Evolutionary conservation across 2,888 invertebrate genomes (phyloP).

Genomic region (Zaprionus lineosus): DNA sequence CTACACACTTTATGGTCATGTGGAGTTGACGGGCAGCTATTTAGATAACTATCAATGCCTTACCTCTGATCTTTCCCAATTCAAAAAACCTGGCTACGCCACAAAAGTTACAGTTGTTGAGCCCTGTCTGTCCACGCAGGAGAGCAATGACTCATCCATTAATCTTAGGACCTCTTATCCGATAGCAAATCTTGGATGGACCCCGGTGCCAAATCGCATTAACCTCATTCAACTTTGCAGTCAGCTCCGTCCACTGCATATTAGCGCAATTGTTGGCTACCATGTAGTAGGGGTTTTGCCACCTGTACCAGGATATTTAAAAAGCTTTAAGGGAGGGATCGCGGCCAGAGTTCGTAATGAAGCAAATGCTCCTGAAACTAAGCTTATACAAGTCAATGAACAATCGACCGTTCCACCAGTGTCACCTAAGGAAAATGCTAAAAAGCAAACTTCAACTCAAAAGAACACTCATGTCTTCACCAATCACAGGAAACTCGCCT

Average conservation of each 20-base stretch:
- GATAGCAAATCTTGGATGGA: slow-evolving; percentile 35
- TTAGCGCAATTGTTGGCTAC: slow-evolving; percentile 45
- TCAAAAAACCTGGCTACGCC: slow-evolving; percentile 12
- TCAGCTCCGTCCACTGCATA: slow-evolving; percentile 48
- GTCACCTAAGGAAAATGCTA: not conserved
- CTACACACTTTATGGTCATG: slow-evolving; percentile 34
- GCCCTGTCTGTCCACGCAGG: no score
- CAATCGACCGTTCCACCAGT: not conserved
- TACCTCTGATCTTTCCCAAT: slow-evolving; percentile 5
- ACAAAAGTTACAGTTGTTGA: slow-evolving; percentile 5
- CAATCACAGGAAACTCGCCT: slow-evolving; percentile 19
- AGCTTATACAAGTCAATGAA: not conserved
- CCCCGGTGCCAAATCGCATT: slow-evolving; percentile 49
- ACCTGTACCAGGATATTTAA: slow-evolving; percentile 40
- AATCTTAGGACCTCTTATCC: not conserved
- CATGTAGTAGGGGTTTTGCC: slow-evolving; percentile 24
- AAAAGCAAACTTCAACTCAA: not conserved
- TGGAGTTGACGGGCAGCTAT: slow-evolving; percentile 23
- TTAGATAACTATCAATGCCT: slow-evolving; percentile 25
- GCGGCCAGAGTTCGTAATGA: no score
- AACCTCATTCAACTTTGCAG: slow-evolving; percentile 60
- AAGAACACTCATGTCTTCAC: not conserved
- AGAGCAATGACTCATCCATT: not conserved
- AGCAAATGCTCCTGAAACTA: slow-evolving; percentile 15
- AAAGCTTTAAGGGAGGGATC: slow-evolving; percentile 29